These are phyloP conservation scores for Pantherophis alleghaniensis DNA, from an alignment of 2,797 vertebrate genomes.

Conservation along the genomic window DNA sequence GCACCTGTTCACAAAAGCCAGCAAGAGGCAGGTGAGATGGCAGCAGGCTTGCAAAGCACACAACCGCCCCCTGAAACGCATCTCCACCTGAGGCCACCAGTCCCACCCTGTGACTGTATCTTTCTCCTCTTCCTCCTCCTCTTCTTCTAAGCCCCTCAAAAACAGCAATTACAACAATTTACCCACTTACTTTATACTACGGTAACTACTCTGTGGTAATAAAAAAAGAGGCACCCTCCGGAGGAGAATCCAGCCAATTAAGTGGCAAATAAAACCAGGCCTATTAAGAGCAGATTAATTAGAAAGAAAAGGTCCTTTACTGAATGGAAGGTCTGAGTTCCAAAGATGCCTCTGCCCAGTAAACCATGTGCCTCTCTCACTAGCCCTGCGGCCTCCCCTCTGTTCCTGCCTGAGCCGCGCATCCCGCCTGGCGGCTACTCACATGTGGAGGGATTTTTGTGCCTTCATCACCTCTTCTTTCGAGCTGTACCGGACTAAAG, in stretches of 20 bases:
- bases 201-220: not conserved
- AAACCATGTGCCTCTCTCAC: not conserved
- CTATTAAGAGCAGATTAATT: not conserved
- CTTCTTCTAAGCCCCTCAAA: not conserved
- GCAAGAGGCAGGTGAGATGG: not conserved
- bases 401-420: not conserved
- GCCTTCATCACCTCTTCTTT: slow-evolving; percentile 91
- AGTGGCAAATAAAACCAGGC: not conserved
- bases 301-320: not conserved
- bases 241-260: not conserved
- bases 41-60: not conserved
- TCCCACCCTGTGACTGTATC: not conserved
- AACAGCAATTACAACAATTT: too few species aligned
- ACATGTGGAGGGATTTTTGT: slow-evolving; percentile 93
- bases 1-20: slow-evolving; percentile 79
- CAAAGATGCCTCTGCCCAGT: too few species aligned
- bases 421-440: slow-evolving; percentile 56
- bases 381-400: not conserved
- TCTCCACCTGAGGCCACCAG: too few species aligned
- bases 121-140: too few species aligned
- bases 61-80: not conserved
- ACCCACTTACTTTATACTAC: not conserved
- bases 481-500: slow-evolving; percentile 89
- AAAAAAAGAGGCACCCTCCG: not conserved
- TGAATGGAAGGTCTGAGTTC: too few species aligned